phyloP scores from a whole-genome alignment of 2,113 vertebrate species.

The Pitta sordida region DNA sequence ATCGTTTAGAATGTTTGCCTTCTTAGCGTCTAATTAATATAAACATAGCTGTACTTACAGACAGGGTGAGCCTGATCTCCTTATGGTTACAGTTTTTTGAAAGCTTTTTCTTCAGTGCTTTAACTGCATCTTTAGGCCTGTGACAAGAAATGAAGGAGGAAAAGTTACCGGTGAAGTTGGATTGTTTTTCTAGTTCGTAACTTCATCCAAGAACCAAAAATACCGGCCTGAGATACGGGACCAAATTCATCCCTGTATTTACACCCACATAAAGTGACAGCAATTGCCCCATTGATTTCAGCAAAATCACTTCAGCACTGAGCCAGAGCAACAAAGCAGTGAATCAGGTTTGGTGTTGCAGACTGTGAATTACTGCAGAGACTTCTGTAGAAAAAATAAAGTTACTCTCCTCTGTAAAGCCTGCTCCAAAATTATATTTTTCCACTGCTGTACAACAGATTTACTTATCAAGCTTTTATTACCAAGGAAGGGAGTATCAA shows the following conservation, averaged over 20 bases:
- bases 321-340: not conserved
- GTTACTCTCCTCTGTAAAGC: not conserved
- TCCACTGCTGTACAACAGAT: not conserved
- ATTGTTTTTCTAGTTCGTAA: not conserved
- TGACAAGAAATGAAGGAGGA: conserved; percentile 8
- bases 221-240: not conserved
- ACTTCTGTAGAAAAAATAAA: not conserved
- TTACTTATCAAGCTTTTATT: not conserved
- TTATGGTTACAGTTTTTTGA: conserved; percentile 81
- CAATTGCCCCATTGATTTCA: not conserved
- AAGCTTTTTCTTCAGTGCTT: conserved; percentile 78
- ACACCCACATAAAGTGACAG: conserved; percentile 6
- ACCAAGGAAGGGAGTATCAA: not conserved
- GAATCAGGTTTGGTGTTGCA: not conserved
- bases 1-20: conserved; percentile 29
- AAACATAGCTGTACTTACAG: conserved; percentile 72
- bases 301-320: not conserved
- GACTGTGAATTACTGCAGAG: not conserved
- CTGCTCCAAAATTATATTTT: not conserved
- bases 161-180: not conserved
- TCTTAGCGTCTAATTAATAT: conserved; percentile 23
- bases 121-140: conserved; percentile 79
- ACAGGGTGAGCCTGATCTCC: conserved; percentile 77
- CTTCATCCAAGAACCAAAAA: not conserved
- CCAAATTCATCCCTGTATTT: not conserved